These are phyloP conservation scores for Nasua narica DNA, from an alignment of 2,797 vertebrate species.

Conservation along the genomic window DNA sequence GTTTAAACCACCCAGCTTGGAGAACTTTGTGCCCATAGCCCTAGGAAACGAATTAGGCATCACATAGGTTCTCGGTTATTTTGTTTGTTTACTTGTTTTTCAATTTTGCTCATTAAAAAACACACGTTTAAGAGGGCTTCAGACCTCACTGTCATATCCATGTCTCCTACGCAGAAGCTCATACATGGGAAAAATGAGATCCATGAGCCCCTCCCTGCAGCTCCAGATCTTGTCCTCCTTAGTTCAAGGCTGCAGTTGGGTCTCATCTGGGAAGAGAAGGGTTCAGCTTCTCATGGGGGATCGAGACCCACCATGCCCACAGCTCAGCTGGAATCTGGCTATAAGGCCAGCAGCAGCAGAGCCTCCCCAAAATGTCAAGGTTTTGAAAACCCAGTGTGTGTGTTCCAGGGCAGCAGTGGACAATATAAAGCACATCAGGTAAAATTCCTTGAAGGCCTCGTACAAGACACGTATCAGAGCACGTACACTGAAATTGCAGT, in stretches of 20 bases:
- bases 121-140: neutral
- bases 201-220: neutral
- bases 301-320: neutral
- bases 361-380: neutral
- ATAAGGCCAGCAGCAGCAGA: neutral
- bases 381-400: neutral
- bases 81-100: neutral
- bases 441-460: neutral
- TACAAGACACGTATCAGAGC: neutral
- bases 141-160: too few species aligned
- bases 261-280: neutral
- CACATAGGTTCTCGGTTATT: neutral
- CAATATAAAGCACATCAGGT: neutral
- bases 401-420: neutral
- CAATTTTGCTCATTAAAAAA: neutral
- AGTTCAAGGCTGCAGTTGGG: neutral
- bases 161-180: constrained; percentile 10
- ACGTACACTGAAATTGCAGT: accelerated
- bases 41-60: neutral
- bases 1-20: neutral
- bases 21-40: accelerated
- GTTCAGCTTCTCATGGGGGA: too few species aligned
- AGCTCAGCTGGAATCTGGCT: neutral
- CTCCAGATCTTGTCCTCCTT: neutral
- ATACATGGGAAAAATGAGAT: constrained; percentile 26